Evolutionary conservation across 2,113 vertebrate genomes (phyloP).

Genomic region (Thalassoma bifasciatum): DNA sequence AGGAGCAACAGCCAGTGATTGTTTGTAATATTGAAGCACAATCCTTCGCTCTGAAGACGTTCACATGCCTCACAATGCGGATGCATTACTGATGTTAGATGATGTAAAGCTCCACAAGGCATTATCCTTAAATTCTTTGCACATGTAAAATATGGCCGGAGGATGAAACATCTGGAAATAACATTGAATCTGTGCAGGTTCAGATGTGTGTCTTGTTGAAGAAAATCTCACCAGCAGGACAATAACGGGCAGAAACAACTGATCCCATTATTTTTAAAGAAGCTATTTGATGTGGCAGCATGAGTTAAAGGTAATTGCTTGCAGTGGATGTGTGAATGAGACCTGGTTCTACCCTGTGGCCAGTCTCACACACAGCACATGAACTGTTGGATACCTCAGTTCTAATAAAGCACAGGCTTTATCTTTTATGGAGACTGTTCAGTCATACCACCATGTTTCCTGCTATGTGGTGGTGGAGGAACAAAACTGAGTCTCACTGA

Average conservation of each 20-base stretch:
- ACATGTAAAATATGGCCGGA: constrained; percentile 48
- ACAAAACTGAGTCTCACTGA: constrained; percentile 35
- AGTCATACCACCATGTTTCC: constrained; percentile 66
- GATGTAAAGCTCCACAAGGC: constrained; percentile 61
- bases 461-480: constrained; percentile 51
- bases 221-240: constrained; percentile 53
- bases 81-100: constrained; percentile 37
- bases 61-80: constrained; percentile 39
- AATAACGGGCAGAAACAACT: constrained; percentile 51
- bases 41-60: constrained; percentile 36
- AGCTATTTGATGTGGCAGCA: constrained; percentile 60
- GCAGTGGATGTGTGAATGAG: constrained; percentile 59
- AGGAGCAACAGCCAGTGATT: constrained; percentile 48
- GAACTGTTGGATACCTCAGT: constrained; percentile 32
- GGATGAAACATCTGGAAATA: constrained; percentile 68
- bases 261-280: constrained; percentile 38
- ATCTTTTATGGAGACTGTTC: constrained; percentile 63
- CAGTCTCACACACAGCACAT: constrained; percentile 25
- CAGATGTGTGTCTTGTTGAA: constrained; percentile 35
- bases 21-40: constrained; percentile 47
- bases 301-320: constrained; percentile 52
- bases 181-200: constrained; percentile 56
- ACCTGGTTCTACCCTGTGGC: constrained; percentile 41
- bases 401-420: constrained; percentile 57
- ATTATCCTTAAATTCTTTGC: constrained; percentile 50